A percentile compares a stretch with the other conserved stretches of the same genome.
Evolutionary conservation across 2,797 vertebrate genomes (phyloP).

Genomic region (Myotis vivesi): DNA sequence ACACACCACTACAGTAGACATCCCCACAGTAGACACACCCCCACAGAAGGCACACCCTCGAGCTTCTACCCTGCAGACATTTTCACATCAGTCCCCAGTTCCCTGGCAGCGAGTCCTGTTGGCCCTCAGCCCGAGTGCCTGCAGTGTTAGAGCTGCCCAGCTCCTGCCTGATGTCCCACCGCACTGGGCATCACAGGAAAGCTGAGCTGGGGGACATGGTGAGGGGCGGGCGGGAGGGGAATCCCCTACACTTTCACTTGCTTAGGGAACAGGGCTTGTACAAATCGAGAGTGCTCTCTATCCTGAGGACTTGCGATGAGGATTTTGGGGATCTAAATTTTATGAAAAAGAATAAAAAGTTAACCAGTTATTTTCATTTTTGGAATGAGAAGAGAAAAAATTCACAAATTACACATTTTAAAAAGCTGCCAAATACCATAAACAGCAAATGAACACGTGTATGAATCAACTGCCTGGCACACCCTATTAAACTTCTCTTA

Average conservation of each 20-base stretch:
- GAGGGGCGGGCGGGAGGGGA: fast-evolving
- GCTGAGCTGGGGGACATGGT: not conserved
- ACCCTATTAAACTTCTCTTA: not conserved
- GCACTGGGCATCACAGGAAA: not conserved
- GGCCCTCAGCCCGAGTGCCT: not conserved
- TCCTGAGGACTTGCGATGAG: not conserved
- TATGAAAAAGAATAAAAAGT: not conserved
- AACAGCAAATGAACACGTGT: not conserved
- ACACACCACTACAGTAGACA: not conserved
- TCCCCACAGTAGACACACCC: not conserved
- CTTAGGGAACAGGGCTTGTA: not conserved
- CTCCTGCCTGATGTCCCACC: not conserved
- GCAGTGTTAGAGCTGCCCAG: too few relatives aligned
- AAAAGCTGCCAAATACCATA: not conserved
- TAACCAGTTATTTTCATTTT: not conserved
- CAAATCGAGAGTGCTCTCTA: not conserved
- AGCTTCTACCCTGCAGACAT: not conserved
- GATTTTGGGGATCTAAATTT: not conserved
- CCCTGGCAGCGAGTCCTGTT: not conserved
- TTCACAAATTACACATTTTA: not conserved
- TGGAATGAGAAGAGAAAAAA: not conserved
- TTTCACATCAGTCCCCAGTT: not conserved
- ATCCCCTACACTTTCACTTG: not conserved
- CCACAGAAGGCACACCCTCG: not conserved
- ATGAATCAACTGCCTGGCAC: not conserved